These are phyloP conservation scores for Micoletzkya japonica DNA, from an alignment of 2,888 invertebrate species.

Conservation along the genomic window DNA sequence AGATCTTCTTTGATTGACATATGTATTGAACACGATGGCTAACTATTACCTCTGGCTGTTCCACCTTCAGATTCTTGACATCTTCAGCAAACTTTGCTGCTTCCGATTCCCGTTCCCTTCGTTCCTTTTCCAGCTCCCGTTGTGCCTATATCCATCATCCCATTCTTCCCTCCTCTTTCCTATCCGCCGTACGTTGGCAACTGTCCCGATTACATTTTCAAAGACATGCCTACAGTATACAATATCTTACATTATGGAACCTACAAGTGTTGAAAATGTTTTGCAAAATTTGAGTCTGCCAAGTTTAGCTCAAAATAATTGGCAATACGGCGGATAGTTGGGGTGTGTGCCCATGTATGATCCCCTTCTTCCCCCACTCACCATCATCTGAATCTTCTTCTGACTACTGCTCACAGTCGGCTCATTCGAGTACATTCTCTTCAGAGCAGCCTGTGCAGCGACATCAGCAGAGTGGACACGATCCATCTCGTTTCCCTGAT, in stretches of 20 bases:
- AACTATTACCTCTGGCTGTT: conserved; percentile 31
- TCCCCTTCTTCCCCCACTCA: background rate
- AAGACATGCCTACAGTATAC: too few relatives aligned
- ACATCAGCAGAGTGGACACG: conserved; percentile 39
- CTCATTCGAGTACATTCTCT: conserved; percentile 35
- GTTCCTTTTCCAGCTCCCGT: conserved; percentile 49
- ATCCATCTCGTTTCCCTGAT: conserved; percentile 24
- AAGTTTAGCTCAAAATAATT: background rate
- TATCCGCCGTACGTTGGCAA: too few relatives aligned
- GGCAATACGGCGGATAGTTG: background rate
- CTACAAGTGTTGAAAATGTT: too few relatives aligned
- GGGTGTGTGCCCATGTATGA: too few relatives aligned
- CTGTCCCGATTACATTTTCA: too few relatives aligned
- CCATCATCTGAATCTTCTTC: conserved; percentile 44
- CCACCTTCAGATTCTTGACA: conserved; percentile 22
- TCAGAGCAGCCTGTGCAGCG: conserved; percentile 43
- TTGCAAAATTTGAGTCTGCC: too few relatives aligned
- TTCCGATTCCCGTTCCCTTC: conserved; percentile 22
- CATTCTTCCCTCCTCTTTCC: too few relatives aligned
- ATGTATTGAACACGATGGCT: too few relatives aligned
- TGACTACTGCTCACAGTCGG: conserved; percentile 35
- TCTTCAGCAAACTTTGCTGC: conserved; percentile 19
- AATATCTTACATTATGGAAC: too few relatives aligned
- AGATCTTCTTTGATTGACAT: too few relatives aligned
- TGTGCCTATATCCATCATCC: conserved; percentile 35